phyloP scores from a whole-genome alignment of 37 sponge, comb jelly and placozoan species.

The Spongilla lacustris region DNA sequence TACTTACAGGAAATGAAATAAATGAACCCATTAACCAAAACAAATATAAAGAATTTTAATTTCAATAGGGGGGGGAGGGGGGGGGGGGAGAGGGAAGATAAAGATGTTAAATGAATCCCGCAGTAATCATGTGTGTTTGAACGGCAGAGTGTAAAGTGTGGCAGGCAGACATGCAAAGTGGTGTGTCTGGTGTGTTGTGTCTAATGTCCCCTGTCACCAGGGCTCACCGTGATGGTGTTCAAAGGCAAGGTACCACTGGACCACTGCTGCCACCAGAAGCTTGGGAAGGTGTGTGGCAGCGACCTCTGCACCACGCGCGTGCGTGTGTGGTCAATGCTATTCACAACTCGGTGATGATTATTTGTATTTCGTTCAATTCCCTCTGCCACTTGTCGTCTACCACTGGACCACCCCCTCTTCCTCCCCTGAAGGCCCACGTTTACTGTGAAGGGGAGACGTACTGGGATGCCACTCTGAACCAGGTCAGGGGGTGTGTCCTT shows the following conservation, averaged over 20 bases:
- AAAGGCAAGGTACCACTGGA: constrained; percentile 74
- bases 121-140: background rate
- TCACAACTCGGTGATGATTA: no score
- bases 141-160: constrained; percentile 3
- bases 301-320: background rate
- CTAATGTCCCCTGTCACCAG: background rate
- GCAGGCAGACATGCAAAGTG: constrained; percentile 2
- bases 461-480: constrained; percentile 91
- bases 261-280: constrained; percentile 52
- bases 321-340: no score
- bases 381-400: no score
- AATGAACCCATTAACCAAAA: no score
- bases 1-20: background rate
- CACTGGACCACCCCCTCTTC: no score
- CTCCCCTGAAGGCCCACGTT: constrained; percentile 67
- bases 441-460: constrained; percentile 70
- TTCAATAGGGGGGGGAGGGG: background rate
- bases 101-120: background rate
- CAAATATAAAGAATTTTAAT: no score
- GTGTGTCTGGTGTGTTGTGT: background rate
- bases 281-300: constrained; percentile 53
- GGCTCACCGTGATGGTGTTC: constrained; percentile 10
- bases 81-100: constrained; percentile 19
- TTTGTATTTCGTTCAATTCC: no score
- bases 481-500: constrained; percentile 30